Base-by-base conservation (phyloP, 1,140 invertebrate genomes). In the Papilio polyxenes region DNA sequence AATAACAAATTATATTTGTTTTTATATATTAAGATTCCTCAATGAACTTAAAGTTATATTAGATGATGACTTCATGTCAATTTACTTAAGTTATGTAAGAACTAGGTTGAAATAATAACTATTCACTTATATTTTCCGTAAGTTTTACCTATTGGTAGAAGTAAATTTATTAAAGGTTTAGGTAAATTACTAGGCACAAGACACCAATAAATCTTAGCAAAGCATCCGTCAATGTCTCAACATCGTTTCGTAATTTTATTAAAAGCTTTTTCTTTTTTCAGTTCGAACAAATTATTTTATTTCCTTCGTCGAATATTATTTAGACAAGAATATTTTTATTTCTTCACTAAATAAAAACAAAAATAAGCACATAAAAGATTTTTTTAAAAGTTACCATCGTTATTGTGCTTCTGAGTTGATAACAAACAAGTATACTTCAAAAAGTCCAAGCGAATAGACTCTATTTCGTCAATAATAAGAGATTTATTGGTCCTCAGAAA, bases 401-500 rank as follows among this genome's bases (percentile, higher is more conserved):
- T 56, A 56, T 56, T 56, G 23, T 31, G 62, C 23, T 65, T 65
- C 20, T 11, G 11, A 65, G 62, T 65, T 23, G 20, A 65, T 37
- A 72, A 72, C 4, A 72, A 72, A 72, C 40, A 72, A 72, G 65
- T 72, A 72, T 37, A 72, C 31, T 72, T 40, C 65, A 37, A 72
- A 72, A 72, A 37, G 11, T 15, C 13, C 31, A 37, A 37, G 11
- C 37, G 53, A 79, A 79, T n/a, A 17, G 13, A 62, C 4, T 59
- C 53, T 3, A 15, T 79, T 79, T 79, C 53, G 76, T 79, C 76
- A 79, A 79, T 79, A 79, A 59, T 40, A 62, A 8, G 31, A 79
- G 76, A 79, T 79, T 79, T 59, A 79, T 79, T 59, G 76, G 76
- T 79, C 53, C 56, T 79, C 76, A 62, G 76, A 37, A 79, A 79